phyloP scores from a whole-genome alignment of 23 tunicate species.

The Styela clava region DNA sequence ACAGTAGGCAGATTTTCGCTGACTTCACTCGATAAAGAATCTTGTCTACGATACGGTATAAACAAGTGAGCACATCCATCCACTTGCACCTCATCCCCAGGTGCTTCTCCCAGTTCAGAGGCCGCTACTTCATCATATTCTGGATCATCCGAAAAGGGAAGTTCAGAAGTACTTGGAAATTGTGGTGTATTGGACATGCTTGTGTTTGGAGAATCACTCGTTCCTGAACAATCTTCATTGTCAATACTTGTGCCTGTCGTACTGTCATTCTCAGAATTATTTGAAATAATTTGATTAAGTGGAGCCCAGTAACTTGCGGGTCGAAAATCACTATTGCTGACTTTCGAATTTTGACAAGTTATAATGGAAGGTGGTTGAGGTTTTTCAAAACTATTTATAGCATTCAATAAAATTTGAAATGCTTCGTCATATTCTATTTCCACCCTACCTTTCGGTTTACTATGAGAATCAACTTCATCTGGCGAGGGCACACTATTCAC shows the following conservation, averaged over 20 bases:
- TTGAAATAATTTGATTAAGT: neutral
- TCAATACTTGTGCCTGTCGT: neutral
- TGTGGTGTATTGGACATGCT: conserved; percentile 11
- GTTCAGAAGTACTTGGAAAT: conserved; percentile 14
- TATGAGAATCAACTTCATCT: neutral
- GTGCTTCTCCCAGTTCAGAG: conserved; percentile 35
- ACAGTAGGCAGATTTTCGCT: neutral
- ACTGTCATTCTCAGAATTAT: neutral
- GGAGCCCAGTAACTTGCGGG: neutral
- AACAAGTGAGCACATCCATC: conserved; percentile 21
- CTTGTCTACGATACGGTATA: neutral
- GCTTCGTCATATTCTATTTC: conserved; percentile 73
- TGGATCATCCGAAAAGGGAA: conserved; percentile 33
- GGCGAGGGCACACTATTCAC: neutral
- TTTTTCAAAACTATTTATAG: conserved; percentile 72
- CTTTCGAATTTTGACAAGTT: neutral
- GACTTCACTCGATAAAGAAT: neutral
- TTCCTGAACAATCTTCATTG: neutral
- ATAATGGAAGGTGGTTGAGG: neutral
- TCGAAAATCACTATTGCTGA: neutral
- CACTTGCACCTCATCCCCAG: conserved; percentile 48
- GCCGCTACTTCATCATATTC: conserved; percentile 63
- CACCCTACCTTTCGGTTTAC: neutral
- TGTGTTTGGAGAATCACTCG: neutral
- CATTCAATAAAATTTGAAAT: conserved; percentile 51